A percentile compares a stretch with the other conserved stretches of the same genome.
Conservation (phyloP, 2,888 invertebrate genomes). For the Cerceris ruficornis region DNA sequence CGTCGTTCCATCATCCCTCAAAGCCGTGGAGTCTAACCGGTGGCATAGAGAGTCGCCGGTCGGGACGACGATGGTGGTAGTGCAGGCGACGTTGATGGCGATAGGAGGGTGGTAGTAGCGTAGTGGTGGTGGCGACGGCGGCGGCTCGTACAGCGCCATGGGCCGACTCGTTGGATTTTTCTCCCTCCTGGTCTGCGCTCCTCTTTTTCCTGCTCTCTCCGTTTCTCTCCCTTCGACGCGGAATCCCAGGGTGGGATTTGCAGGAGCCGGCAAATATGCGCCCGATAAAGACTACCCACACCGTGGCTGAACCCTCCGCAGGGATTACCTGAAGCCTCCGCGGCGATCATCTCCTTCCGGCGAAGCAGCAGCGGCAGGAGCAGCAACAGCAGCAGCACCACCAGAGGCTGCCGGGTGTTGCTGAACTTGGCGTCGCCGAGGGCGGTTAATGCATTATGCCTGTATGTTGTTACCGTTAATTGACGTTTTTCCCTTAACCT, state of each 20-base stretch:
- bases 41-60: constrained; percentile 56
- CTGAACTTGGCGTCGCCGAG: constrained; percentile 14
- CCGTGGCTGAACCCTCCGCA: constrained; percentile 52
- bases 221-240: constrained; percentile 42
- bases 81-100: constrained; percentile 25
- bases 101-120: background rate
- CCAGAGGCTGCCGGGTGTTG: constrained; percentile 14
- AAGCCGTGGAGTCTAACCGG: constrained; percentile 71
- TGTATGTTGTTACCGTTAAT: constrained; percentile 24
- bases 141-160: constrained; percentile 43
- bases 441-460: constrained; percentile 45
- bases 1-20: constrained; percentile 74
- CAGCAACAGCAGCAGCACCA: too few species aligned
- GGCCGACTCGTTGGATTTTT: constrained; percentile 49
- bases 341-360: constrained; percentile 64
- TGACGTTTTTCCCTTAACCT: too few species aligned
- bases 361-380: constrained; percentile 14
- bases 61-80: constrained; percentile 21
- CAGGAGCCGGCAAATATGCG: constrained; percentile 70
- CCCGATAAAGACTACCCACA: constrained; percentile 67
- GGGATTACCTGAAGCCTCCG: constrained; percentile 63
- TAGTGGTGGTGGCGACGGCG: constrained; percentile 22
- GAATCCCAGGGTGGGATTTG: constrained; percentile 67
- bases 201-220: constrained; percentile 30
- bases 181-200: constrained; percentile 34